Conservation (phyloP, 2,888 invertebrate genomes). For the Melieria omissa region DNA sequence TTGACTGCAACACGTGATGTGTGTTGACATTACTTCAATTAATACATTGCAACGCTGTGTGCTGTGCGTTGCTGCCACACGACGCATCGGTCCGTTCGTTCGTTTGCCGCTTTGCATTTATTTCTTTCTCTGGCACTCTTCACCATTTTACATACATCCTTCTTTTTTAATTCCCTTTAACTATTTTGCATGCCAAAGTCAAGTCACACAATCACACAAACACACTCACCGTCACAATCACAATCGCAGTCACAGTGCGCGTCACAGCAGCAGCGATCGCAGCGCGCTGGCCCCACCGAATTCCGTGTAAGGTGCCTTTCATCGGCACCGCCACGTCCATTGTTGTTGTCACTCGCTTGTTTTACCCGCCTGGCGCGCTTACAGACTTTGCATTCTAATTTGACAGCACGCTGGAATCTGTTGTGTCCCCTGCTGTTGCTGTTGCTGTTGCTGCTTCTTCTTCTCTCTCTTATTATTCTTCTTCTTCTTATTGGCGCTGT, state of each 20-base stretch:
- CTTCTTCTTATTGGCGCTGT: constrained; percentile 11
- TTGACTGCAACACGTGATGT: constrained; percentile 19
- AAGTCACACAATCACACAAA: too few relatives aligned
- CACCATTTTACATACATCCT: not conserved
- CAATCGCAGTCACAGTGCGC: too few relatives aligned
- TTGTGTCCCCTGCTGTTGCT: not conserved
- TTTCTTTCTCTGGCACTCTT: not conserved
- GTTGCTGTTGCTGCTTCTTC: not conserved
- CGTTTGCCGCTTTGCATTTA: too few relatives aligned
- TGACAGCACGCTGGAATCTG: constrained; percentile 51
- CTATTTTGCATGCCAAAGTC: constrained; percentile 16
- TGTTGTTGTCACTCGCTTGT: constrained; percentile 12
- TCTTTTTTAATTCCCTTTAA: not conserved
- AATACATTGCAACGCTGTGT: constrained; percentile 46
- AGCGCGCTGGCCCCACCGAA: not conserved
- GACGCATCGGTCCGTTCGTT: not conserved
- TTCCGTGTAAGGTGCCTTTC: constrained; percentile 37
- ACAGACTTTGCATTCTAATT: constrained; percentile 64
- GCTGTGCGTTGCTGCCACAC: not conserved
- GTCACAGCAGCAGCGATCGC: too few relatives aligned
- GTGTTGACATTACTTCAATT: constrained; percentile 53
- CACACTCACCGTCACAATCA: too few relatives aligned
- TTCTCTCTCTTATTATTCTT: not conserved
- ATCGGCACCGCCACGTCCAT: constrained; percentile 31
- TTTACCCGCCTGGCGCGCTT: constrained; percentile 42